Evolutionary conservation across 1,140 invertebrate species (phyloP), one percentile per base, ranked within the genome.

Genomic region (Drosophila orena): DNA sequence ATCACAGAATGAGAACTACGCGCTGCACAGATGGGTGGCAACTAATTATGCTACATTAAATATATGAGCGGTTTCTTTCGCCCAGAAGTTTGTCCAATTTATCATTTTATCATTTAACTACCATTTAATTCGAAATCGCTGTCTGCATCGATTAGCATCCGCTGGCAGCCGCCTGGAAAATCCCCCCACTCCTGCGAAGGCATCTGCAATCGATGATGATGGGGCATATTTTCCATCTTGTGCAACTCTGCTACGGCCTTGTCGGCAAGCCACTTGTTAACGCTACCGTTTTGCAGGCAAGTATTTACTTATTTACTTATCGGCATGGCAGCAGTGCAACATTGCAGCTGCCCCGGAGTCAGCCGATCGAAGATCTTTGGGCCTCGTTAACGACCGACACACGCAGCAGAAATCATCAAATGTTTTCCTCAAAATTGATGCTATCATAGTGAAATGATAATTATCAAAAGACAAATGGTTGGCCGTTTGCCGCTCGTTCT

Each of bases 401-500:
- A 86, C 83, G 83, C 81, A 81, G 74, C 68, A 86, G 85, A 88
- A 88, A 86, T 86, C 81, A 88, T 86, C 83, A 86, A 86, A 77
- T 88, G 81, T 57, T 76, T 81, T 81, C 61, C 59, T 88, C 60
- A 77, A 88, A 86, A 86, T 83, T 86, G 83, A 86, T 86, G 81
- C 83, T 86, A 86, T 86, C 81, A 86, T 65, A 88, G 78, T 81
- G 83, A 81, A 86, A 86, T 86, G 78, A 86, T 86, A 86, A 86
- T 86, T 86, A 86, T 86, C 81, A 81, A 81, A 86, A 88, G 81
- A 86, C 81, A 86, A 86, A 86, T 86, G 81, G 81, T 81, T 75
- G 57, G 74, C 54, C 59, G 73, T 64, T 75, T 37, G 62, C 62
- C 43, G 62, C 62, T 59, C 62, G 62, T 59, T 76, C 55, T 42